phyloP scores from a whole-genome alignment of 2,888 invertebrate genomes.

The Eupithecia dodoneata region DNA sequence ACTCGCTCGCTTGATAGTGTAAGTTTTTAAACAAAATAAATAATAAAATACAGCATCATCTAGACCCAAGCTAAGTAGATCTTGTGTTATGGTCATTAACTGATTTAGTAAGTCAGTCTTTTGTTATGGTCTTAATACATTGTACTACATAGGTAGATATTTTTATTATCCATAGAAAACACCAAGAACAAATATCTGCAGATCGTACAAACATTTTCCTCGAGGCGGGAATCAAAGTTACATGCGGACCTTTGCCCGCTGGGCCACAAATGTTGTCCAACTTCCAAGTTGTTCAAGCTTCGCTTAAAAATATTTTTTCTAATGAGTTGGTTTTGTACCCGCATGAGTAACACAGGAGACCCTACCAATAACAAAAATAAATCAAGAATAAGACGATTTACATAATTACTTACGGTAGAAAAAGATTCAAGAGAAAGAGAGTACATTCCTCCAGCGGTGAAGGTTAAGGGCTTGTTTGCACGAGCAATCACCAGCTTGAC shows the following conservation, averaged over 20 bases:
- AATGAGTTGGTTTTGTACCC: neutral
- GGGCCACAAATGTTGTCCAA: too few species aligned
- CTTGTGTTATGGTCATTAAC: too few species aligned
- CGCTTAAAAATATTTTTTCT: neutral
- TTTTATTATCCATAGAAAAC: too few species aligned
- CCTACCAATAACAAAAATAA: neutral
- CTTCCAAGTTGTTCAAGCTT: neutral
- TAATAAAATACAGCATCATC: too few species aligned
- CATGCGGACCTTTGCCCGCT: too few species aligned
- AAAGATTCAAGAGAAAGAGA: conserved; percentile 71
- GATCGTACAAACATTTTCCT: too few species aligned
- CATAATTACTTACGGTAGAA: conserved; percentile 59
- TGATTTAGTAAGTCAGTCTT: too few species aligned
- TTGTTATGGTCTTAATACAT: too few species aligned
- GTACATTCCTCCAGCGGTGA: conserved; percentile 76
- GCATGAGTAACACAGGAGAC: neutral
- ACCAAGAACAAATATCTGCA: too few species aligned
- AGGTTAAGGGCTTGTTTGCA: conserved; percentile 64
- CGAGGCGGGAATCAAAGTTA: too few species aligned
- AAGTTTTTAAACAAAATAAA: neutral
- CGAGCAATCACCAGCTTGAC: conserved; percentile 64
- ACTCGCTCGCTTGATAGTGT: neutral
- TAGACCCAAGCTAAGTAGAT: too few species aligned
- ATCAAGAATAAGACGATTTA: neutral
- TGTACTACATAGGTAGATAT: too few species aligned